Conservation (phyloP, 2,113 vertebrate species). For the Xiphophorus hellerii region DNA sequence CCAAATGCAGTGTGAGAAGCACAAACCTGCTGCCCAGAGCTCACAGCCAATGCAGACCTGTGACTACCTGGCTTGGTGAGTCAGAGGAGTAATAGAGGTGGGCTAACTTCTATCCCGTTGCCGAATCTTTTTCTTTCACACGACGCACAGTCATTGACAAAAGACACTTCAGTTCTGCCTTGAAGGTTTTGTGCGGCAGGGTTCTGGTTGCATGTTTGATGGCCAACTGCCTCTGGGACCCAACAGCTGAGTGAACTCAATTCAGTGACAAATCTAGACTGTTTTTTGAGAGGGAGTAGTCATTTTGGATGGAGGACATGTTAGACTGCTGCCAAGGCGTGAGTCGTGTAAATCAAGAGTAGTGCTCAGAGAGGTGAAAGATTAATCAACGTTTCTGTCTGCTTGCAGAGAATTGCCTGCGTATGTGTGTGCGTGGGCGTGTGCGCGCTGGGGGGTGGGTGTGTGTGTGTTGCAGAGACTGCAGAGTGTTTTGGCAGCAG, state of each 20-base stretch:
- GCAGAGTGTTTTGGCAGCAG: slow-evolving; percentile 25
- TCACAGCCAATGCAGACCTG: no score
- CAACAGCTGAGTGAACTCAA: slow-evolving; percentile 14
- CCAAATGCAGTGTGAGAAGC: no score
- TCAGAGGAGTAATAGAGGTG: neutral
- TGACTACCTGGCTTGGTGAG: no score
- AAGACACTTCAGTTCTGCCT: no score
- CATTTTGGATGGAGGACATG: slow-evolving; percentile 30
- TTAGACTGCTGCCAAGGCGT: slow-evolving; percentile 34
- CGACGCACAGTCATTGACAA: no score
- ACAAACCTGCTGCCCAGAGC: no score
- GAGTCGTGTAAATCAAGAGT: slow-evolving; percentile 34
- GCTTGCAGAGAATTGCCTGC: slow-evolving; percentile 44
- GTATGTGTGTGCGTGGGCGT: slow-evolving; percentile 14
- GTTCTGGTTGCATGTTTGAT: neutral
- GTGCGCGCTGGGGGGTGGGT: no score
- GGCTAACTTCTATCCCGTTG: no score
- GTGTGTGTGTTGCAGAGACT: slow-evolving; percentile 19
- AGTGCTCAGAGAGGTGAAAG: slow-evolving; percentile 38
- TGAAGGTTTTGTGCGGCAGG: no score
- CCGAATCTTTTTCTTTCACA: no score
- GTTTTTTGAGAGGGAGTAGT: slow-evolving; percentile 30
- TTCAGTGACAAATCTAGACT: slow-evolving; percentile 22
- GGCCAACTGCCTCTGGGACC: neutral
- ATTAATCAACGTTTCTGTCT: slow-evolving; percentile 46